Base-by-base conservation (phyloP, 2,113 vertebrate species). In the Corythornis cristatus region DNA sequence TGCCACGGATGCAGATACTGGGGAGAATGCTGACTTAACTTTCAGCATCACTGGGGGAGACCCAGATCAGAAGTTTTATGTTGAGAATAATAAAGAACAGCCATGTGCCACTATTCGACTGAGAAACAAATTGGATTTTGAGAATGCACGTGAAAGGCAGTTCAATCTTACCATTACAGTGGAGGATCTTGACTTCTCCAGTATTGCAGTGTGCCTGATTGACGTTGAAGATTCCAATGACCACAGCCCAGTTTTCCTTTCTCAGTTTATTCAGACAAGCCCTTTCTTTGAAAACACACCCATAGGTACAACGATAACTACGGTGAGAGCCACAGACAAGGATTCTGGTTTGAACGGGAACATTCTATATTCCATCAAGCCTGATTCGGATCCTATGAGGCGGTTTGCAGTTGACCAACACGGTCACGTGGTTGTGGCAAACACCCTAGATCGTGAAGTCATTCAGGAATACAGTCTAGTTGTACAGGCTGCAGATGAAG, bases 181-280 rank as follows among this genome's bases (percentile, higher is more conserved):
- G 81, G 98, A 98, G 89, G 99, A 99, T 86, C 83, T 97, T 80
- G 98, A 98, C 91, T 99, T 98, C 95, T 98, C 98, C 74, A 99
- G 97, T 71, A 73, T 97, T 31, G 97, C 99, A n/a, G 96, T 97
- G 72, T 99, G 98, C 42, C 85, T 98, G 50, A 97, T 99, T 46
- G 98, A 98, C 82, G 98, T 99, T 45, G 98, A 99, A 86, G 98
- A 99, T 91, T 98, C 96, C 22, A 99, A 99, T 22, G 98, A 99
- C 90, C 98, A 99, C 46, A 96, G 98, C 33, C 98, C 98, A 3
- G 97, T 98, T 93, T 99, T 99, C 78, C 98, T 97, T 83, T 98
- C 98, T 18, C 98, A 97, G 61, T 97, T 98, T 62, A 92, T 98
- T 80, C 97, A 97, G 5, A 82, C 98, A 8, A 96, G 92, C 19